phyloP scores from a whole-genome alignment of 2,797 vertebrate species.

The Takifugu ocellatus region DNA sequence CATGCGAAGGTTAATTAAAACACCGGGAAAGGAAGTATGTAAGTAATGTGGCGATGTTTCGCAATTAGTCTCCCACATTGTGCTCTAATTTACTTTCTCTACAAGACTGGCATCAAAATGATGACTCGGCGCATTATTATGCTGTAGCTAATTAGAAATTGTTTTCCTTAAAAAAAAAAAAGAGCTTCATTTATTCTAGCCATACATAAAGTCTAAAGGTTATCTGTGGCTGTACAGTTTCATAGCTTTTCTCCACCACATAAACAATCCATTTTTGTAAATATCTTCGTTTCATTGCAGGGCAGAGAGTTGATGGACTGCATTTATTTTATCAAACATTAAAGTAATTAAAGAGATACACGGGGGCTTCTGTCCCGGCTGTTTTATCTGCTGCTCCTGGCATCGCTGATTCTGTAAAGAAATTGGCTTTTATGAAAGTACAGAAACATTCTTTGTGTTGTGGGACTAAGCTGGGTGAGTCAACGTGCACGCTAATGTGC shows the following conservation, averaged over 20 bases:
- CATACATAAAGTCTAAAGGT: constrained; percentile 24
- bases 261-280: too few species aligned
- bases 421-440: constrained; percentile 33
- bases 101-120: constrained; percentile 20
- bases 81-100: constrained; percentile 16
- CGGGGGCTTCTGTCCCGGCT: constrained; percentile 34
- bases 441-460: constrained; percentile 20
- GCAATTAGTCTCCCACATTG: constrained; percentile 4
- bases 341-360: constrained; percentile 47
- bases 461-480: constrained; percentile 24
- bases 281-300: constrained; percentile 32
- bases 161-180: constrained; percentile 6
- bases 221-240: constrained; percentile 32
- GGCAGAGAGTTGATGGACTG: constrained; percentile 34
- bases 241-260: constrained; percentile 18
- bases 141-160: constrained; percentile 38
- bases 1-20: not conserved
- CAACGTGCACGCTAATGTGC: constrained; percentile 1
- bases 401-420: constrained; percentile 28
- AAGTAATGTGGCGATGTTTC: constrained; percentile 4
- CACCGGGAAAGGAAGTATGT: not conserved
- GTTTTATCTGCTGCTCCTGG: constrained; percentile 39
- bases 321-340: constrained; percentile 47
- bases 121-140: constrained; percentile 32
- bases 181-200: constrained; percentile 19